Conservation (phyloP, 2,113 vertebrate genomes). For the Caranx melampygus region DNA sequence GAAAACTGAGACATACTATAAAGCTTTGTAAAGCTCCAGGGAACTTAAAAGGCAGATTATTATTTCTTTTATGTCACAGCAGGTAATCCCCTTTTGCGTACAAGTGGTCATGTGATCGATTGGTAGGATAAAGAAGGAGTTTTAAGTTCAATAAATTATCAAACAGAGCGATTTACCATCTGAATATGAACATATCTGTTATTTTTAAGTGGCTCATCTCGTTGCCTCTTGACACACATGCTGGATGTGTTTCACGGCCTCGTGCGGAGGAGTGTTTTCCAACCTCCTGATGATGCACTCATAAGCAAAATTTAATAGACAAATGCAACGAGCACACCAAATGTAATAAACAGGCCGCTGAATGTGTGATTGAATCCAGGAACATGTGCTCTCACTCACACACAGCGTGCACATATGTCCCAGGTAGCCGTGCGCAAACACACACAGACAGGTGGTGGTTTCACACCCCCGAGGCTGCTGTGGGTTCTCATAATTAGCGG, state of each 20-base stretch:
- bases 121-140: not conserved
- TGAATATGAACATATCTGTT: not conserved
- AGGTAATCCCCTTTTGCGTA: not conserved
- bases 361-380: slow-evolving; percentile 21
- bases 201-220: not conserved
- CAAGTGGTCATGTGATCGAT: not conserved
- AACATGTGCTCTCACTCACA: not conserved
- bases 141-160: not conserved
- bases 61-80: not conserved
- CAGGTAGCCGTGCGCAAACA: slow-evolving; percentile 16
- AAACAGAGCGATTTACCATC: not conserved
- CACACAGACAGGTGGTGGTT: slow-evolving; percentile 40
- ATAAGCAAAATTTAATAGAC: slow-evolving; percentile 32
- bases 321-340: slow-evolving; percentile 26
- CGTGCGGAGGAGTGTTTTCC: slow-evolving; percentile 10
- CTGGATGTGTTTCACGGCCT: not conserved
- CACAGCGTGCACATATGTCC: slow-evolving; percentile 57
- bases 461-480: slow-evolving; percentile 41
- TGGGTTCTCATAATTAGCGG: slow-evolving; percentile 61
- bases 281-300: slow-evolving; percentile 9
- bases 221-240: not conserved
- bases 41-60: not conserved
- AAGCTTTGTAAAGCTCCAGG: not conserved
- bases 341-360: slow-evolving; percentile 28
- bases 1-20: too few species aligned